Evolutionary conservation across 1,140 invertebrate genomes (phyloP), one percentile per base, ranked within the genome.

Genomic region (Dinoponera quadriceps): DNA sequence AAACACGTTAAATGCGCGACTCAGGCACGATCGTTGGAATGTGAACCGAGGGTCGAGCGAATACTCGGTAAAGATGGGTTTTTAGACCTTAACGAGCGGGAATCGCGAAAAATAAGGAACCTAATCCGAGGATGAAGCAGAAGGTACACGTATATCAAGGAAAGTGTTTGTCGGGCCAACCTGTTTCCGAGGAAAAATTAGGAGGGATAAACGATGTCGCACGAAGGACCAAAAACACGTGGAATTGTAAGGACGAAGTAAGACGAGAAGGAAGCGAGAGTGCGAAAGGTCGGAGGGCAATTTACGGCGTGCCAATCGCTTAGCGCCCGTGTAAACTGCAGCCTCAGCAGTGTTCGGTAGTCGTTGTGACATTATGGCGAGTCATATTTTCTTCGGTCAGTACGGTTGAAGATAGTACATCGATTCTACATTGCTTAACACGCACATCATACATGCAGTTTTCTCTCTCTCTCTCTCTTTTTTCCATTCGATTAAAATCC

Each of bases 291-390:
- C 59, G 51, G 33, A 69, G 54, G 49, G 20, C 84, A 83, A 83
- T 83, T 85, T 66, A 78, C 55, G 84, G 54, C 20, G 44, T 25
- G 63, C 48, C 77, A 49, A 59, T 82, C 55, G 71, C 38, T 86
- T 59, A 54, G 27, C 48, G 60, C 63, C 75, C 16, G 49, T 66
- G 86, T 83, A 86, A 44, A 65, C 65, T 86, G 89, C 84, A 86
- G 83, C 83, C 78, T 88, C 89, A 84, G 89, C 85, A 80, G 68
- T 63, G 65, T 55, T 90, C 81, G 82, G 54, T 84, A 85, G 82
- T 82, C 51, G 69, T 87, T 84, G 82, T 57, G 75, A 90, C 81
- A 78, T 89, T 88, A 86, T 77, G 87, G 75, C 29, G 13, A 49
- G 27, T 59, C 27, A 57, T 51, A 69, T 86, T 85, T 85, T 69